Base-by-base conservation (phyloP, 2,888 invertebrate genomes). In the Craniophora ligustri region DNA sequence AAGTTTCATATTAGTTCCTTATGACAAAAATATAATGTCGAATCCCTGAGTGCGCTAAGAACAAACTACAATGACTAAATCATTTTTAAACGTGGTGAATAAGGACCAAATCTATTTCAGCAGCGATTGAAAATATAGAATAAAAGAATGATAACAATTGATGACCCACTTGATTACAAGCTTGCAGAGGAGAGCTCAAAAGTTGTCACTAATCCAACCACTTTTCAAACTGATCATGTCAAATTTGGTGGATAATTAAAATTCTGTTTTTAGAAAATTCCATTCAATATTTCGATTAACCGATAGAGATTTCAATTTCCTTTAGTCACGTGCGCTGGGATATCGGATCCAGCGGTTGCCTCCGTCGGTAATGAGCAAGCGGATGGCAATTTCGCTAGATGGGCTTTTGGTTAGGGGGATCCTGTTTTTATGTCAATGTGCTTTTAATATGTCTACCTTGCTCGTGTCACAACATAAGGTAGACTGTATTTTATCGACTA, bases 241-340 rank as follows among this genome's bases (percentile, higher is more conserved):
- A 51, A 67, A 71, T 53, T 62, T 32, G 45, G 13, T 48, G 47
- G 18, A 69, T 71, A 86, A 87, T 86, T 87, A 85, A 85, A 86
- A 83, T 72, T 76, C 78, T 75, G 78, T 82, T 83, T 83, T 83
- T 76, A 78, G 81, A 81, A 76, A n/a, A 83, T 62, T 79, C 77
- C 78, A 88, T 90, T 87, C 78, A 88, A 87, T 91, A 91, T 90
- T 91, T 88, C 90, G 89, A 92, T 93, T 86, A 92, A 86, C 87
- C 88, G 91, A 91, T 92, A 91, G 91, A 91, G 89, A 88, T 92
- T 93, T 92, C 92, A 93, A 93, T 93, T 92, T 93, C 92, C 92
- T 85, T 87, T 84, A 89, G 92, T 91, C 92, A 92, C 92, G 91
- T 89, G 91, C 89, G 82, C 81, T 67, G 86, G 87, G 89, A 89